Conservation (phyloP, 2,888 invertebrate species). For the Hymenopus coronatus region DNA sequence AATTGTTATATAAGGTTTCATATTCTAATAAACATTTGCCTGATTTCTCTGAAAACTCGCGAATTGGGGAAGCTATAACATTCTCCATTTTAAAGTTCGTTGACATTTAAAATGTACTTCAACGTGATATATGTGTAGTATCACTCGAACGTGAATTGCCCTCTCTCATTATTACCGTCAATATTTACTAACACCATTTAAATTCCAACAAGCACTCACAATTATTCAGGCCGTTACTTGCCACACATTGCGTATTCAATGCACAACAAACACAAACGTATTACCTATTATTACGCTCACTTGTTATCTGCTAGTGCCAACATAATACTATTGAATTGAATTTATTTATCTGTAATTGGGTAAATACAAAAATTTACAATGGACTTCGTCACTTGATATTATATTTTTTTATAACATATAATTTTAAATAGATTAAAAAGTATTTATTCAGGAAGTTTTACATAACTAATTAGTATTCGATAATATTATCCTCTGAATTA, state of each 20-base stretch:
- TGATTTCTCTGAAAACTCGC: neutral
- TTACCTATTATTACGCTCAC: too few species aligned
- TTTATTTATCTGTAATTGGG: too few species aligned
- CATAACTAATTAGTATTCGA: too few species aligned
- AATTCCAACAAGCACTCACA: neutral
- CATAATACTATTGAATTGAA: too few species aligned
- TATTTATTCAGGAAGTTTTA: too few species aligned
- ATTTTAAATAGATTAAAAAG: too few species aligned
- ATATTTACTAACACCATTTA: neutral
- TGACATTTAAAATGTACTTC: neutral
- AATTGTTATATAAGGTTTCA: neutral
- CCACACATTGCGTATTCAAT: neutral
- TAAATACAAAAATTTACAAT: too few species aligned
- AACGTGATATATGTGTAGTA: neutral
- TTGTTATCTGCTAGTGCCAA: too few species aligned
- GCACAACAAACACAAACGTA: neutral
- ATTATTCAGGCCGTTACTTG: neutral
- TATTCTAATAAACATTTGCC: neutral
- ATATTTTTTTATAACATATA: too few species aligned
- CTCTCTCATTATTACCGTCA: neutral
- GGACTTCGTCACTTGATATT: too few species aligned
- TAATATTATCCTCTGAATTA: too few species aligned
- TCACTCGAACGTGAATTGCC: neutral
- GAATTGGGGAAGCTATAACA: neutral
- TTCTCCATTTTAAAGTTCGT: neutral